phyloP scores from a whole-genome alignment of 2,113 vertebrate species.

The Microtus pennsylvanicus region DNA sequence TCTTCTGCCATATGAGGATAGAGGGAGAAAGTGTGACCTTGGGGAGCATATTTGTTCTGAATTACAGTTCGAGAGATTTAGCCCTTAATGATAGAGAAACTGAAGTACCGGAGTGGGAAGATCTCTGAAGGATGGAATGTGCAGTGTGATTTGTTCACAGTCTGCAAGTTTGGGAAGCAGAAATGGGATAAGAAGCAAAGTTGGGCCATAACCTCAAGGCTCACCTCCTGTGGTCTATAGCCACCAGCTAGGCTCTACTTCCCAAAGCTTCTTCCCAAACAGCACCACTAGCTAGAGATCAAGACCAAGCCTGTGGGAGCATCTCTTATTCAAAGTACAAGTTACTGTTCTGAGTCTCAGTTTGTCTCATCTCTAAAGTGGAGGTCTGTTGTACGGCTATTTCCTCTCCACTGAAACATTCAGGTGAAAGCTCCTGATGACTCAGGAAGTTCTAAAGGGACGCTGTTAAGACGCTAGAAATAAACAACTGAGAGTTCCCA shows the following conservation, averaged over 20 bases:
- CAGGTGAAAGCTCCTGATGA: not conserved
- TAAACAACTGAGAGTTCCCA: not conserved
- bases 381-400: not conserved
- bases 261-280: not conserved
- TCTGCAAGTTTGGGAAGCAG: not conserved
- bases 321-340: not conserved
- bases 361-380: not conserved
- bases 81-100: not conserved
- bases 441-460: not conserved
- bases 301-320: not conserved
- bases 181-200: not conserved
- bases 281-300: not conserved
- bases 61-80: not conserved
- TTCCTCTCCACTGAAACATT: not conserved
- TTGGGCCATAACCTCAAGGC: not conserved
- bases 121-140: not conserved
- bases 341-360: not conserved
- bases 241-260: not conserved
- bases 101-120: not conserved
- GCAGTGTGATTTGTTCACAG: not conserved
- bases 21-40: not conserved
- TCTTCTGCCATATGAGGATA: not conserved
- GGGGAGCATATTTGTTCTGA: not conserved
- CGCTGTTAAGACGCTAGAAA: not conserved
- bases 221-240: not conserved